These are phyloP conservation scores for Calyptomena viridis DNA, from an alignment of 2,113 vertebrate species.

Conservation along the genomic window DNA sequence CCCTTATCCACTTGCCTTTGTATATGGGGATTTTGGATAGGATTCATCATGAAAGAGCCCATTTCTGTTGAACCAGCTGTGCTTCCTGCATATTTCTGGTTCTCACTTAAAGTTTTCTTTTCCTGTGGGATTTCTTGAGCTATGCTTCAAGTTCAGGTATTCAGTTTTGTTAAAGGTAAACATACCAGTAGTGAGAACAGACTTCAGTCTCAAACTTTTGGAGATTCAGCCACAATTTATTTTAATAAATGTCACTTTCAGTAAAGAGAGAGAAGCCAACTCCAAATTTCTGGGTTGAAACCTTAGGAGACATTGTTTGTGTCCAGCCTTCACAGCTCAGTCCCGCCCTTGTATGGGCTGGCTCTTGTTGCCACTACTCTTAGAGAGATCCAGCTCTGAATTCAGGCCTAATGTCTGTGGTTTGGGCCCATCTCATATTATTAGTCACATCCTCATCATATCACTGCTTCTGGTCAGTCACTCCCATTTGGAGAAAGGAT, in stretches of 20 bases:
- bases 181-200: background rate
- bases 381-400: background rate
- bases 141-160: background rate
- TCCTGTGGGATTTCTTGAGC: background rate
- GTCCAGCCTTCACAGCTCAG: background rate
- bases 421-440: background rate
- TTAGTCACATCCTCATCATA: constrained; percentile 18
- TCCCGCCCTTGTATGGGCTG: background rate
- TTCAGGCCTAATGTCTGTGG: background rate
- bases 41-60: background rate
- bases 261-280: background rate
- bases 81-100: constrained; percentile 4
- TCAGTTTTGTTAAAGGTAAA: constrained; percentile 21
- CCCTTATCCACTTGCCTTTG: background rate
- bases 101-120: background rate
- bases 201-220: background rate
- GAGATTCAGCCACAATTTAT: background rate
- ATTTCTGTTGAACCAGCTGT: background rate
- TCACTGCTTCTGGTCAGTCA: background rate
- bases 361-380: background rate
- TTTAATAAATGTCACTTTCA: background rate
- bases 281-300: background rate
- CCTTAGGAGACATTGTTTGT: background rate
- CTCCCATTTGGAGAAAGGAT: background rate
- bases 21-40: background rate